Conservation (phyloP, 1,140 invertebrate species). For the Hormaphis cornu region DNA sequence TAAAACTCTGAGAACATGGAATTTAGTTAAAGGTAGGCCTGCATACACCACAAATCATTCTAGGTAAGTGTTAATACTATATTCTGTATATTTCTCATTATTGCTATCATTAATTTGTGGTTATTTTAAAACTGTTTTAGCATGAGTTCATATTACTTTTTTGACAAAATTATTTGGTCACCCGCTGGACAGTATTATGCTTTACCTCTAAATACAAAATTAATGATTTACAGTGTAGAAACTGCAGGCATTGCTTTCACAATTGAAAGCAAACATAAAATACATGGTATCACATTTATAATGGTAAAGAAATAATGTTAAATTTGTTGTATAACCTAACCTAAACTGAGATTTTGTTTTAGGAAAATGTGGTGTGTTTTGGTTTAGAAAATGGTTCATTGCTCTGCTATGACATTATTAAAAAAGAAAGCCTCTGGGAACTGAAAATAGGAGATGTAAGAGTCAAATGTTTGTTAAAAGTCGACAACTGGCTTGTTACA, state of each 20-base stretch:
- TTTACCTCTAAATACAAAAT: slow-evolving; percentile 3
- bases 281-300: slow-evolving; percentile 34
- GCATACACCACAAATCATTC: slow-evolving; percentile 79
- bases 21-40: slow-evolving; percentile 78
- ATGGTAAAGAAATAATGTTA: slow-evolving; percentile 25
- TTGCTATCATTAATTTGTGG: background rate
- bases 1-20: slow-evolving; percentile 80
- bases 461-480: slow-evolving; percentile 30
- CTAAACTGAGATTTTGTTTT: background rate
- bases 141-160: slow-evolving; percentile 47
- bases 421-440: slow-evolving; percentile 21
- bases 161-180: background rate
- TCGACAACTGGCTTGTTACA: slow-evolving; percentile 30
- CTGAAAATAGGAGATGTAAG: slow-evolving; percentile 27
- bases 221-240: slow-evolving; percentile 45
- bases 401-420: slow-evolving; percentile 5
- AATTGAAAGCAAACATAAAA: slow-evolving; percentile 34
- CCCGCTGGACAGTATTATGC: slow-evolving; percentile 7
- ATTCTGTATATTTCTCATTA: background rate
- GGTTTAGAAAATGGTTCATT: slow-evolving; percentile 33
- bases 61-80: slow-evolving; percentile 40
- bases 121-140: slow-evolving; percentile 45
- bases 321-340: background rate
- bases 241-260: slow-evolving; percentile 53
- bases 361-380: slow-evolving; percentile 34